Conservation (phyloP, 1,140 invertebrate genomes). For the Rhopalosiphum maidis region DNA sequence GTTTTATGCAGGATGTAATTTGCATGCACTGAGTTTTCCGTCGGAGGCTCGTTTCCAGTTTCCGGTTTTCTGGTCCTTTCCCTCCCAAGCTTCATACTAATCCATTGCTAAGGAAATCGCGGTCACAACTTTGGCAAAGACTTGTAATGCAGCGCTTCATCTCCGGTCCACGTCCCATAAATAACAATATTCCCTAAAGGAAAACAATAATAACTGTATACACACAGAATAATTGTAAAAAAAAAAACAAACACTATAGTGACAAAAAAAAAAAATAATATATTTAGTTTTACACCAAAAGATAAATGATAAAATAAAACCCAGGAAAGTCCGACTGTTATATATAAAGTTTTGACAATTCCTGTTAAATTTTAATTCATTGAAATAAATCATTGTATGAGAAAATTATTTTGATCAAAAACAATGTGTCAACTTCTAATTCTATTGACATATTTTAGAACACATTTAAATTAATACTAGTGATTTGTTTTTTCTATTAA, state of each 20-base stretch:
- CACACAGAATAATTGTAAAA: not conserved
- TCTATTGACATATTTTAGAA: not conserved
- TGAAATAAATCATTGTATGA: not conserved
- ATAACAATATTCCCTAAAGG: not conserved
- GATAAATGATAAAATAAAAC: not conserved
- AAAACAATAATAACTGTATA: conserved; percentile 13
- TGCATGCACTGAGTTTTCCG: conserved; percentile 41
- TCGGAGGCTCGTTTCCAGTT: conserved; percentile 38
- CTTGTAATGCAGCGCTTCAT: conserved; percentile 17
- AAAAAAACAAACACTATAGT: not conserved
- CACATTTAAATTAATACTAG: not conserved
- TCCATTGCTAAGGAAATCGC: conserved; percentile 34
- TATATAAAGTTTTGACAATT: not conserved
- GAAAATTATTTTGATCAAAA: not conserved
- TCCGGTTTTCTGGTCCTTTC: conserved; percentile 36
- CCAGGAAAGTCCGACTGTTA: not conserved
- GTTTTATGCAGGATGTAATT: conserved; percentile 55
- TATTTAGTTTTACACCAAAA: not conserved
- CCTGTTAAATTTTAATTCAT: not conserved
- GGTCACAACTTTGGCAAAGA: conserved; percentile 39
- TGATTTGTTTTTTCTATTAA: not conserved
- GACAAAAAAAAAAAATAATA: not conserved
- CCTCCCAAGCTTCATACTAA: not conserved
- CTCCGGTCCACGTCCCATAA: conserved; percentile 31
- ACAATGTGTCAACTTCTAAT: not conserved